These are phyloP conservation scores for Ormyrus rosae DNA, from an alignment of 2,888 invertebrate species.

Conservation along the genomic window DNA sequence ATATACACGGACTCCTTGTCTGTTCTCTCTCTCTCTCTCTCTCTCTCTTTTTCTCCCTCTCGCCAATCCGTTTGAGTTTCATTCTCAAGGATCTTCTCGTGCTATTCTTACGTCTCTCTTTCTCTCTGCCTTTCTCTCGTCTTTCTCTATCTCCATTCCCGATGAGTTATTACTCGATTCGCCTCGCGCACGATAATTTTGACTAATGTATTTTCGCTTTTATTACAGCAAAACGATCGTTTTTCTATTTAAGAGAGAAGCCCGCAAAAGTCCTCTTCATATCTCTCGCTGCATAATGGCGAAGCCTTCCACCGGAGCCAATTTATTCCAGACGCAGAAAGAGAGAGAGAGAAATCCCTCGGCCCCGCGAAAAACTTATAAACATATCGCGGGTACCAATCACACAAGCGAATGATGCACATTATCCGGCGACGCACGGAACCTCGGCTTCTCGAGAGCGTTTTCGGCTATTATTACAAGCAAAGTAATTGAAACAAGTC, in stretches of 20 bases:
- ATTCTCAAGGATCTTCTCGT: constrained; percentile 23
- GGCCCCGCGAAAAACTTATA: constrained; percentile 6
- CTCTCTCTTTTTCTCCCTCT: constrained; percentile 48
- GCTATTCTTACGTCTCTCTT: constrained; percentile 54
- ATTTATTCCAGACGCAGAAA: constrained; percentile 5
- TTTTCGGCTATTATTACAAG: constrained; percentile 29
- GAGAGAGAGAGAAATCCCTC: neutral
- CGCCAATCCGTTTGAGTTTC: constrained; percentile 47
- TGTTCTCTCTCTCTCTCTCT: constrained; percentile 23
- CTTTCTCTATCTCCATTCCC: constrained; percentile 36
- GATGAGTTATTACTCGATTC: constrained; percentile 59
- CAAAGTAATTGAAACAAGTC: constrained; percentile 29
- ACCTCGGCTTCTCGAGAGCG: neutral
- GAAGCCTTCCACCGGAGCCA: neutral
- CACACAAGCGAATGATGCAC: neutral
- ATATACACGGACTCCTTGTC: constrained; percentile 48
- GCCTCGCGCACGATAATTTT: constrained; percentile 59
- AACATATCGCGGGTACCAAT: constrained; percentile 26
- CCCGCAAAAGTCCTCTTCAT: constrained; percentile 3
- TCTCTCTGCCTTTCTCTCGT: constrained; percentile 32
- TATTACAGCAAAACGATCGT: constrained; percentile 54
- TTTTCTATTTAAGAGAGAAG: constrained; percentile 48
- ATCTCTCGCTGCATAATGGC: neutral
- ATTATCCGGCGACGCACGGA: neutral
- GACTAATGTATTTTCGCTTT: constrained; percentile 56